Evolutionary conservation across 1,140 invertebrate genomes (phyloP).

Genomic region (Hermetia illucens): DNA sequence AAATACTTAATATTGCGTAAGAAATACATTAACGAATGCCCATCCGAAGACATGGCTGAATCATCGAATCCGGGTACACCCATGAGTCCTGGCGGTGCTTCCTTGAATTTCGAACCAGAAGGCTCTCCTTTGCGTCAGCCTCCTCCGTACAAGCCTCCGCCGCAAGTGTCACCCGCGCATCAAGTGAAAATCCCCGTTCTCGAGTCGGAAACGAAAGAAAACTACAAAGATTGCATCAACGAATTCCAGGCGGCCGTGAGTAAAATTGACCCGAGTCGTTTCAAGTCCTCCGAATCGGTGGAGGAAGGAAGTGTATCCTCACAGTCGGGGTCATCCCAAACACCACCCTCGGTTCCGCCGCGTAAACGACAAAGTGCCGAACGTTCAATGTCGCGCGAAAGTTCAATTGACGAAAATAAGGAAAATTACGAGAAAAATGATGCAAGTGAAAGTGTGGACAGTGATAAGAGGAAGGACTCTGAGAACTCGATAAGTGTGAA

Average conservation of each 20-base stretch:
- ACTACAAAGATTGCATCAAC: conserved; percentile 23
- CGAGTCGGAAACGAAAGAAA: conserved; percentile 15
- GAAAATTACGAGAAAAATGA: conserved; percentile 3
- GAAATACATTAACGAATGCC: conserved; percentile 42
- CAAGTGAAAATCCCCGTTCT: conserved; percentile 9
- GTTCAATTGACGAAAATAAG: conserved; percentile 4
- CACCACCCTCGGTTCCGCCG: conserved; percentile 27
- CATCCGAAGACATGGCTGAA: conserved; percentile 31
- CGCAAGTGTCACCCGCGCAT: conserved; percentile 32
- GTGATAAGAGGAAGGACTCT: conserved; percentile 20
- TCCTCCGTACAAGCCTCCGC: conserved; percentile 51
- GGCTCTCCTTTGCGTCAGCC: conserved; percentile 30
- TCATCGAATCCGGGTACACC: conserved; percentile 23
- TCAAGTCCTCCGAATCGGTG: neutral
- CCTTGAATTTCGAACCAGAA: conserved; percentile 16
- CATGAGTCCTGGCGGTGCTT: conserved; percentile 16
- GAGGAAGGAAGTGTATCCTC: too few relatives aligned
- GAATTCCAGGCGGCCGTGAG: conserved; percentile 12
- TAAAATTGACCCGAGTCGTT: conserved; percentile 2
- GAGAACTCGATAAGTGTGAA: conserved; percentile 66
- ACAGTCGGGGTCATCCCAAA: conserved; percentile 10
- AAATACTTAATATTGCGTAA: conserved; percentile 73
- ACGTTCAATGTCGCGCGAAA: conserved; percentile 4
- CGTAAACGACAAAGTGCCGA: conserved; percentile 15
- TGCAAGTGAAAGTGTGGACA: conserved; percentile 11